Percentiles rank a stretch among this genome's conserved stretches.
Evolutionary conservation across 1,140 invertebrate species (phyloP).

Genomic region (Rhysida immarginata): DNA sequence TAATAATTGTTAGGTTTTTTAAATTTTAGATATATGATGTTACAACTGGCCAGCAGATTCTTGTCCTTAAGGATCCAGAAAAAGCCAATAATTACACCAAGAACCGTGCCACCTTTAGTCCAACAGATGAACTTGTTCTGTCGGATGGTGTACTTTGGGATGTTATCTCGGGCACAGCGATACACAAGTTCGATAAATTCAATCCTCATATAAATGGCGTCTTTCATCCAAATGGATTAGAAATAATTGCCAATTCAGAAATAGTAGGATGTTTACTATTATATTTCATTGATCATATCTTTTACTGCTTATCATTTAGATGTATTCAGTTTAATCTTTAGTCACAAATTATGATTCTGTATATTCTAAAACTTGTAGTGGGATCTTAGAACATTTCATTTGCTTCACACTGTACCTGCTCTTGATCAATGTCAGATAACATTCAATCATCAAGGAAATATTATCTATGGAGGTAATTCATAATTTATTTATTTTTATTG

Average conservation of each 20-base stretch:
- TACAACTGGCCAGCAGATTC: constrained; percentile 54
- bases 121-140: constrained; percentile 80
- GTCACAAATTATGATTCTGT: not conserved
- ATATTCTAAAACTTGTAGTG: too few species aligned
- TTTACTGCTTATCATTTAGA: constrained; percentile 17
- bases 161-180: constrained; percentile 51
- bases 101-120: constrained; percentile 87
- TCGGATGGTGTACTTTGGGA: constrained; percentile 96
- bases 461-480: constrained; percentile 36
- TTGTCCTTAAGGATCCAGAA: constrained; percentile 51
- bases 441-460: constrained; percentile 38
- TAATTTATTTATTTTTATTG: not conserved
- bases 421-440: constrained; percentile 62
- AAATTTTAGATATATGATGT: constrained; percentile 71
- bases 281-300: too few species aligned
- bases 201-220: constrained; percentile 87
- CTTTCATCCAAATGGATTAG: constrained; percentile 92
- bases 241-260: constrained; percentile 53
- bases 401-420: constrained; percentile 80
- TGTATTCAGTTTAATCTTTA: not conserved
- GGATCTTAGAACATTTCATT: constrained; percentile 88
- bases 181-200: constrained; percentile 96
- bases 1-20: too few species aligned
- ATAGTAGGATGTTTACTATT: constrained; percentile 27
- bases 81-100: constrained; percentile 82